Base-by-base conservation (phyloP, 2,797 vertebrate species). In the Mycteria americana region DNA sequence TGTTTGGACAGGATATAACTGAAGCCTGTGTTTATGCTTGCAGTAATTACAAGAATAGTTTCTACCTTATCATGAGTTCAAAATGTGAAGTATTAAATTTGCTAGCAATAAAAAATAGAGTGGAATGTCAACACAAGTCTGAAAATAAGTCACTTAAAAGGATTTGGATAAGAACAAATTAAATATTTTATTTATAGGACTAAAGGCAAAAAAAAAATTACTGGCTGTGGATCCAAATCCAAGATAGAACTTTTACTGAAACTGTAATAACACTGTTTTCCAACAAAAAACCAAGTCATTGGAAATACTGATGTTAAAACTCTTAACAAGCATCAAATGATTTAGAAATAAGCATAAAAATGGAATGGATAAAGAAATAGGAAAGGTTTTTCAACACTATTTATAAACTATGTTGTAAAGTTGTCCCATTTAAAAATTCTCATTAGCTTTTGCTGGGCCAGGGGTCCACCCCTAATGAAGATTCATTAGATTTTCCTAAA, bases 21-120 rank as follows among this genome's bases (percentile, higher is more conserved):
- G 46, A 65, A 78, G 22, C 8, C 25, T 56, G 25, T 86, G 54
- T 62, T 88, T 91, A 90, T 24, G 11, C 14, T 62, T 27, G 16
- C 46, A 79, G 28, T n/a, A 73, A 88, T 88, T 88, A 67, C 37
- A 75, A 79, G 51, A 91, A 64, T 51, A 93, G 23, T 90, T 95
- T 86, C 75, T 88, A 83, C 72, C 23, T 39, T 80, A 89, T 72
- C 2, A 0, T 53, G 35, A 77, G 37, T 56, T 93, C 57, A 83
- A 84, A 95, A 92, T 69, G 41, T 48, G 31, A 94, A 80, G 24
- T 72, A 93, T 73, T 92, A 64, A 68, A 79, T 75, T 86, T 86
- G 16, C 21, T 59, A n/a, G 50, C 62, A 86, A 68, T 85, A 85
- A 87, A 91, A 92, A 85, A 17, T 9, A 63, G 27, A 84, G 35